Base-by-base conservation (phyloP, 1,140 invertebrate species). In the Sitophilus oryzae region DNA sequence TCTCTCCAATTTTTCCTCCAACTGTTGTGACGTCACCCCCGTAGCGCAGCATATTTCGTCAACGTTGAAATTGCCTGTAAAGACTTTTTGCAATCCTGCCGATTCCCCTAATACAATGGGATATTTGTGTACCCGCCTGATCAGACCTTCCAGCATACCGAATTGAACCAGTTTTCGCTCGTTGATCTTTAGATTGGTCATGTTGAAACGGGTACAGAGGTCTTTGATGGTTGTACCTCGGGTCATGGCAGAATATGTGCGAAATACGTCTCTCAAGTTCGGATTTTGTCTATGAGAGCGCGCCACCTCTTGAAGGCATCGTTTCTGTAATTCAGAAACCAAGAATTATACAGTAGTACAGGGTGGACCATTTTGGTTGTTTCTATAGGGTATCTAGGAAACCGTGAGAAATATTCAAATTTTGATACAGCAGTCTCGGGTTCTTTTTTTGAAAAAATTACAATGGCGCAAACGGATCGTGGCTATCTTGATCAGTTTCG, bases 1-100 rank as follows among this genome's bases (percentile, higher is more conserved):
- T 55, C 81, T 81, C 61, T 95, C 92, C 5, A 95, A 82, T 48
- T 87, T 82, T 57, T 91, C 86, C 67, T 95, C 90, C 21, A 96
- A 78, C 60, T 91, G 86, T 41, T 83, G 79, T 18, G 85, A 77
- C 46, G 83, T 85, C 37, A 92, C 73, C n/a, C 87, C 85, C n/a
- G 85, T 85, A 50, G 83, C 79, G 67, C 90, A 91, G 66, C 92
- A 94, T 63, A 96, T 93, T 75, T 93, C 88, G 75, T 96, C 92
- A 38, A 87, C 82, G 65, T 82, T 90, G 37, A 85, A 82, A 1
- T 77, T 70, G 2, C 93, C 93, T 44, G 84, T 90, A 66, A 93
- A 93, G 65, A 86, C 81, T 42, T 81, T 78, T 40, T 82, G 77
- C 8, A 85, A 70, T 2, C 72, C 77, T 23, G 37, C 56, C 41